Conservation (phyloP, 2,113 vertebrate genomes). For the Nyctereutes procyonoides region DNA sequence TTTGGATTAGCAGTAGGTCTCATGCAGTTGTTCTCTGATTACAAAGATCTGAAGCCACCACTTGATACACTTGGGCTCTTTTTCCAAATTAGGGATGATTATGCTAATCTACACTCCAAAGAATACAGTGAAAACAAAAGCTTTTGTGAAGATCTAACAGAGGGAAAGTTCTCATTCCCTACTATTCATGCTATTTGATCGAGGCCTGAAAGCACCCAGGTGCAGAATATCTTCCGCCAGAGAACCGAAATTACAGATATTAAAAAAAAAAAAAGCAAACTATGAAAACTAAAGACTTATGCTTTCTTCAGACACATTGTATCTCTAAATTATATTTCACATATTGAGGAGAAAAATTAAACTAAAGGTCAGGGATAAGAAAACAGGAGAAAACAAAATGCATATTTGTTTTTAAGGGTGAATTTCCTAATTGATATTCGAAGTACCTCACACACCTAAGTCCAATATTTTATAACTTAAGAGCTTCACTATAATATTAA, state of each 20-base stretch:
- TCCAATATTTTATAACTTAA: slow-evolving; percentile 33
- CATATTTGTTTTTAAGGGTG: not conserved
- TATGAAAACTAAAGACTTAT: not conserved
- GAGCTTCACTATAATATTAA: slow-evolving; percentile 18
- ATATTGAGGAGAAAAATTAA: slow-evolving; percentile 39
- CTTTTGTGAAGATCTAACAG: slow-evolving; percentile 98
- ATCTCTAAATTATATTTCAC: not conserved
- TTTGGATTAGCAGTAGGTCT: slow-evolving; percentile 97
- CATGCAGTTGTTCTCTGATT: slow-evolving; percentile 97
- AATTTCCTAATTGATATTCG: slow-evolving; percentile 29
- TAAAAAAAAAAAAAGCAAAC: slow-evolving; percentile 87
- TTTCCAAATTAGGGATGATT: slow-evolving; percentile 99
- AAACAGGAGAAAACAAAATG: not conserved
- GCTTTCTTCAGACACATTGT: not conserved
- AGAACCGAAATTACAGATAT: slow-evolving; percentile 97
- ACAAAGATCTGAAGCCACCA: slow-evolving; percentile 95
- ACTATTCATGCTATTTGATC: slow-evolving; percentile 98
- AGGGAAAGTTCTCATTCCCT: slow-evolving; percentile 98
- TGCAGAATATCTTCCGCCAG: slow-evolving; percentile 97
- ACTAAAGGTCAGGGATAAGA: not conserved
- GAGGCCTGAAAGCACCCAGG: slow-evolving; percentile 95
- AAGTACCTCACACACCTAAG: not conserved
- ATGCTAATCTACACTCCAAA: slow-evolving; percentile 94
- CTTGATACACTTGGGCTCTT: slow-evolving; percentile 96
- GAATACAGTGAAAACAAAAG: slow-evolving; percentile 99